A percentile compares a stretch with the other conserved stretches of the same genome.
These are phyloP conservation scores for Psittacara wagleri DNA, from an alignment of 2,113 vertebrate species.

Conservation along the genomic window DNA sequence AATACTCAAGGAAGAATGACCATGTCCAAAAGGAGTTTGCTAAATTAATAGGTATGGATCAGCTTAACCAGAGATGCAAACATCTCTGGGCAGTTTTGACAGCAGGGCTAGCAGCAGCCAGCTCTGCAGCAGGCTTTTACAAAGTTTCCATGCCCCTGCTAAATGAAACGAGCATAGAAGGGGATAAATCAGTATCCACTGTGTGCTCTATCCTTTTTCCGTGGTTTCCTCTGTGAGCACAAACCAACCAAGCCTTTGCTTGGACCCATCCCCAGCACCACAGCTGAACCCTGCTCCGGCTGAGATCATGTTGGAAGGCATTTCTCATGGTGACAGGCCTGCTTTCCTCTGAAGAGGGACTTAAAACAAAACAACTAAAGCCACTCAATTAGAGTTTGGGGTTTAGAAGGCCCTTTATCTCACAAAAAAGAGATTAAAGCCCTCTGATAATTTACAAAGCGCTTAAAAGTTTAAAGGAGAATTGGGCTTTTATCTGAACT, in stretches of 20 bases:
- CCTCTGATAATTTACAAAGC: constrained; percentile 61
- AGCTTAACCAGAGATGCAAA: background rate
- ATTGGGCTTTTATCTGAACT: constrained; percentile 57
- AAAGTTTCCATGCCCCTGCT: background rate
- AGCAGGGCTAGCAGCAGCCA: background rate
- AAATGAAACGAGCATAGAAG: background rate
- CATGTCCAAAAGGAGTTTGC: background rate
- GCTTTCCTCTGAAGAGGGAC: constrained; percentile 10
- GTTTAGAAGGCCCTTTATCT: constrained; percentile 64
- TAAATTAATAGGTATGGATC: background rate
- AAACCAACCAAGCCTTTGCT: background rate
- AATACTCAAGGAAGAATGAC: background rate
- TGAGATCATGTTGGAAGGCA: background rate
- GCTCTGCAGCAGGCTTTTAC: background rate
- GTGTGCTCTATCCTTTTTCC: background rate
- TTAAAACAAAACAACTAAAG: constrained; percentile 51
- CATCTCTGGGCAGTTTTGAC: background rate
- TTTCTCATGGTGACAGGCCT: background rate
- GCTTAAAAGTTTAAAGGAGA: constrained; percentile 65
- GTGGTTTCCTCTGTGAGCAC: background rate
- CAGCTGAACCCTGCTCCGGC: background rate
- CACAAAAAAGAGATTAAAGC: constrained; percentile 60
- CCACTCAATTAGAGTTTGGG: constrained; percentile 58
- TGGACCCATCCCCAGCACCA: background rate
- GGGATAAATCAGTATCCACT: background rate